Conservation (phyloP, 2,797 vertebrate genomes). For the Lepilemur ruficaudatus region DNA sequence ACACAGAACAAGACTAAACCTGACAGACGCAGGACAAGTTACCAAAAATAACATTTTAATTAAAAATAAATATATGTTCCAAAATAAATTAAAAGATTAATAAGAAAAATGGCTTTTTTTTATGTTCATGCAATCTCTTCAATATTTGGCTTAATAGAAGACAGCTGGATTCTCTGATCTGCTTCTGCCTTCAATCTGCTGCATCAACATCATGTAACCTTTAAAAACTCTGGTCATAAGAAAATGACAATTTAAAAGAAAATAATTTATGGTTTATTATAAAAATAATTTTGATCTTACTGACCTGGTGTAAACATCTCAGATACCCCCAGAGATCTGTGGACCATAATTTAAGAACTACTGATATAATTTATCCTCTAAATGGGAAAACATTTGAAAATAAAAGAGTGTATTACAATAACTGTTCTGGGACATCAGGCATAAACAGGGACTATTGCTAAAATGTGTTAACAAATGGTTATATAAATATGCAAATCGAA, state of each 20-base stretch:
- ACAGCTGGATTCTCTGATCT: slow-evolving; percentile 21
- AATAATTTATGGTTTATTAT: background rate
- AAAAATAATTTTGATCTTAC: slow-evolving; percentile 27
- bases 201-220: background rate
- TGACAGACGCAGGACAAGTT: background rate
- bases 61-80: background rate
- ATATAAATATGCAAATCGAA: background rate
- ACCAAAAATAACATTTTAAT: background rate
- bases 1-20: too few species aligned
- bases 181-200: background rate
- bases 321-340: background rate
- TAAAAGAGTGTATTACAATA: background rate
- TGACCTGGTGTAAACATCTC: background rate
- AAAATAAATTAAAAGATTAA: background rate
- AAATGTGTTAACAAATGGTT: background rate
- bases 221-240: background rate
- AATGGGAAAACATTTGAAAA: background rate
- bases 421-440: background rate
- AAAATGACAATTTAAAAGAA: slow-evolving; percentile 16
- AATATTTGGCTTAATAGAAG: slow-evolving; percentile 24
- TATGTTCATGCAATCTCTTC: background rate
- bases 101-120: background rate
- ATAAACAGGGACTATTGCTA: background rate
- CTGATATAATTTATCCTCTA: background rate
- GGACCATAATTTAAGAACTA: background rate